phyloP scores from a whole-genome alignment of 2,888 invertebrate genomes.

The Ormyrus thymus region DNA sequence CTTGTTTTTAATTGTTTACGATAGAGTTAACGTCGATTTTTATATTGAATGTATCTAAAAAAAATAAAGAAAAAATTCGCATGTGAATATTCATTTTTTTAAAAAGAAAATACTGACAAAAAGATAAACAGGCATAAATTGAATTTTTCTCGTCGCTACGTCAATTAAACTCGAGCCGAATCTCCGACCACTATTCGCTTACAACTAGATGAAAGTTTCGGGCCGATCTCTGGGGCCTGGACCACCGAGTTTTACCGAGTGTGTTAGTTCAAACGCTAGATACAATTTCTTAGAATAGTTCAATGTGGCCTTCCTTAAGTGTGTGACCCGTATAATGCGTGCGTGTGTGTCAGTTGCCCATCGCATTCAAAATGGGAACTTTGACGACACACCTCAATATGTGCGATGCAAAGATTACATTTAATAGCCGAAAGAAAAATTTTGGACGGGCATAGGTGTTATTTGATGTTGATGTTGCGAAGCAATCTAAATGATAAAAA shows the following conservation, averaged over 20 bases:
- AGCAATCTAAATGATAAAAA: constrained; percentile 56
- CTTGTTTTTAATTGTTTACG: too few relatives aligned
- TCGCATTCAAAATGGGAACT: background rate
- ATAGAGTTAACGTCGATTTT: too few relatives aligned
- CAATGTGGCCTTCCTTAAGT: constrained; percentile 74
- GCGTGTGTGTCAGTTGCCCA: constrained; percentile 58
- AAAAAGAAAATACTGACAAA: background rate
- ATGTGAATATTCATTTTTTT: background rate
- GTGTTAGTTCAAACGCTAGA: constrained; percentile 68
- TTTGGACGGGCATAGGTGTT: constrained; percentile 48
- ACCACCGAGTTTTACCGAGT: constrained; percentile 57
- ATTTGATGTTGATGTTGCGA: constrained; percentile 59
- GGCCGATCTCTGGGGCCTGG: constrained; percentile 40
- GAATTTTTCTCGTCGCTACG: constrained; percentile 25
- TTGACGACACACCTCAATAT: constrained; percentile 25
- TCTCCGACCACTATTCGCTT: constrained; percentile 59
- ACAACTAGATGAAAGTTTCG: constrained; percentile 55
- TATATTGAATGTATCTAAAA: too few relatives aligned
- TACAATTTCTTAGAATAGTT: constrained; percentile 72
- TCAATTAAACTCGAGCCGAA: constrained; percentile 41
- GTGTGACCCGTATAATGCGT: constrained; percentile 64
- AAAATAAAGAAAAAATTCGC: background rate
- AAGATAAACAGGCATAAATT: background rate
- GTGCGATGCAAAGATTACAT: constrained; percentile 46
- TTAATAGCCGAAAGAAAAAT: constrained; percentile 35